These are phyloP conservation scores for Aphidius colemani DNA, from an alignment of 2,888 invertebrate genomes.

Conservation along the genomic window DNA sequence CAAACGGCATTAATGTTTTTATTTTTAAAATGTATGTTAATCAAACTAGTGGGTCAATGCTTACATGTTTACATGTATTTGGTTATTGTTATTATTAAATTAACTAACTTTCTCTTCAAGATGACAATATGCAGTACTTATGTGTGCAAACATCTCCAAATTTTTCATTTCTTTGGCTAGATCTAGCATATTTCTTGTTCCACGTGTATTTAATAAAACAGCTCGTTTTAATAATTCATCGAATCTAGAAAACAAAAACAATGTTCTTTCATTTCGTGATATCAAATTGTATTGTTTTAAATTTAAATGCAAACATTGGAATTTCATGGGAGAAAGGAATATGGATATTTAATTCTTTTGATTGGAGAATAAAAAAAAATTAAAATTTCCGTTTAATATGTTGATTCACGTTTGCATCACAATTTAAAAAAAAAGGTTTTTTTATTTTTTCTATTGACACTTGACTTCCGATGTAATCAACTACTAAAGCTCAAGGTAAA, in stretches of 20 bases:
- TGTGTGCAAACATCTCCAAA: slow-evolving; percentile 73
- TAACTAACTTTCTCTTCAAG: slow-evolving; percentile 61
- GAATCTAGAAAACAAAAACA: slow-evolving; percentile 68
- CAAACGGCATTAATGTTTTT: background rate
- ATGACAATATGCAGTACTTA: slow-evolving; percentile 92
- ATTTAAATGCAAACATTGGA: slow-evolving; percentile 4
- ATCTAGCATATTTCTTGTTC: slow-evolving; percentile 85
- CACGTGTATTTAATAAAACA: slow-evolving; percentile 88
- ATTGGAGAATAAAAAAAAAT: background rate
- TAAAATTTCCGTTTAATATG: background rate
- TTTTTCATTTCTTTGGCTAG: slow-evolving; percentile 79
- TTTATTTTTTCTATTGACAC: too few relatives aligned
- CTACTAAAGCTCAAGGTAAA: background rate
- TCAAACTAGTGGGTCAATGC: too few relatives aligned
- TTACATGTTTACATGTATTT: too few relatives aligned
- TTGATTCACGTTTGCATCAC: background rate
- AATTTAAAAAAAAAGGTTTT: too few relatives aligned
- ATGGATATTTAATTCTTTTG: background rate
- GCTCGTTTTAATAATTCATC: slow-evolving; percentile 90
- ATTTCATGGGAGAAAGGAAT: slow-evolving; percentile 5
- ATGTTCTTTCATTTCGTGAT: slow-evolving; percentile 33
- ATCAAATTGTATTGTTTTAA: background rate
- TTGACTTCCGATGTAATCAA: too few relatives aligned
- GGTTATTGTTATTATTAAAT: slow-evolving; percentile 9
- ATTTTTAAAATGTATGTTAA: too few relatives aligned